Evolutionary conservation across 2,888 invertebrate species (phyloP).

Genomic region (Eupeodes latifasciatus): DNA sequence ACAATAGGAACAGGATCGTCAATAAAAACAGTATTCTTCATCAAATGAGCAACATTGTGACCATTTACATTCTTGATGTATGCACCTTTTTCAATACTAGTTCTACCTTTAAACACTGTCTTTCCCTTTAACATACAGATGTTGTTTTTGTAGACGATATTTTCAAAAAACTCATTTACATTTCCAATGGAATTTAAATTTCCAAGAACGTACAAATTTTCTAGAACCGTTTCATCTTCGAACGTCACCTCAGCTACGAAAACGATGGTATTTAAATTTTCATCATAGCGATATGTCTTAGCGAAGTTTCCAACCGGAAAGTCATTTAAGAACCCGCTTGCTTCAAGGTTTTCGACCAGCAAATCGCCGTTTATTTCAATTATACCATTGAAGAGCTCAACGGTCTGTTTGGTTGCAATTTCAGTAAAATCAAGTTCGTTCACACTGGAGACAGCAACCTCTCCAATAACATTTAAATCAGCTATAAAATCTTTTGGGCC

Average conservation of each 20-base stretch:
- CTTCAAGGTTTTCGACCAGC: slow-evolving; percentile 75
- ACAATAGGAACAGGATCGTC: slow-evolving; percentile 79
- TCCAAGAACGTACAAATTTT: slow-evolving; percentile 79
- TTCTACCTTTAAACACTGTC: slow-evolving; percentile 81
- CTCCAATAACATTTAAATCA: slow-evolving; percentile 79
- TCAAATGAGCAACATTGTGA: slow-evolving; percentile 81
- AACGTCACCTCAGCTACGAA: slow-evolving; percentile 79
- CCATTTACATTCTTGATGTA: slow-evolving; percentile 81
- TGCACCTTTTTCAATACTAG: slow-evolving; percentile 81
- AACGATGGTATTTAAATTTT: slow-evolving; percentile 77
- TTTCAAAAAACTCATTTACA: slow-evolving; percentile 79
- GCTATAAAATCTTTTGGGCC: slow-evolving; percentile 79
- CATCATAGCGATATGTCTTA: slow-evolving; percentile 78
- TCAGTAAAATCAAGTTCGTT: slow-evolving; percentile 83
- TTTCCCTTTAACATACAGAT: slow-evolving; percentile 78
- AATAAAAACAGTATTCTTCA: slow-evolving; percentile 83
- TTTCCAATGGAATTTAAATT: slow-evolving; percentile 79
- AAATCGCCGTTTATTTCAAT: slow-evolving; percentile 80
- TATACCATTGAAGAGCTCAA: slow-evolving; percentile 78
- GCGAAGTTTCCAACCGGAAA: slow-evolving; percentile 60
- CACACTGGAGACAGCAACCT: slow-evolving; percentile 81
- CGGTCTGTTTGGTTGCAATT: slow-evolving; percentile 82
- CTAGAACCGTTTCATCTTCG: slow-evolving; percentile 66
- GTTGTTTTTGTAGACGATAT: slow-evolving; percentile 79
- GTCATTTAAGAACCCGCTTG: slow-evolving; percentile 78